Base-by-base conservation (phyloP, 2,113 vertebrate genomes). In the Dinomys branickii region DNA sequence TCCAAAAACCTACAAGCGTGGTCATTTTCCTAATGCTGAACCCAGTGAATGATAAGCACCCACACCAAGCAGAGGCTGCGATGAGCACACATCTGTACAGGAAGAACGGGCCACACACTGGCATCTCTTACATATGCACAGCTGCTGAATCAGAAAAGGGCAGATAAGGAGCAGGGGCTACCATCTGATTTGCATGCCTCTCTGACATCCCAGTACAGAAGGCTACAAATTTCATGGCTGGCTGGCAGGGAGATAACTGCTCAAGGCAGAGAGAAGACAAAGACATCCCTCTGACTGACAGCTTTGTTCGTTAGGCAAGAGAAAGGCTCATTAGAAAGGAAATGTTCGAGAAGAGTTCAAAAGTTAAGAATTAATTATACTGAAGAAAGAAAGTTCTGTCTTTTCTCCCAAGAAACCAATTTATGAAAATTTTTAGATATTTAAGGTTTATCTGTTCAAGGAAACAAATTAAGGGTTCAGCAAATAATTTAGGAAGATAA, bases 311-410 rank as follows among this genome's bases (percentile, higher is more conserved):
- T 65, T 30, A 91, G 63, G 63, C 77, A 63, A 85, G 82, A 67
- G 30, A 61, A 85, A 81, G 69, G 85, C 84, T 84, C 41, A 44
- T 78, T 35, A 71, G 65, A 94, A 58, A 81, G 88, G 3, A 92
- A 61, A 24, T 26, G 47, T 85, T 87, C 91, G 52, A 47, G 65
- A 82, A 85, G 81, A 78, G 83, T 63, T 69, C 38, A 94, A 65
- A 90, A 94, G 71, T 94, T 94, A 96, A 95, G 88, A 95, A 63
- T 80, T 86, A 95, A 95, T 96, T 78, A 78, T 7, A 3, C 56
- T 85, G 35, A 50, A 73, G 71, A 13, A 85, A 75, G 81, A 94
- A 28, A 9, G 50, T 8, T 26, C 71, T 63, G 93, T 73, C 80
- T 94, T 94, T 96, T 85, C 58, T 92, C 41, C 6, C 17, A 92